These are phyloP conservation scores for Ceratoteleas bidentatus DNA, from an alignment of 1,140 invertebrate genomes.

Conservation along the genomic window DNA sequence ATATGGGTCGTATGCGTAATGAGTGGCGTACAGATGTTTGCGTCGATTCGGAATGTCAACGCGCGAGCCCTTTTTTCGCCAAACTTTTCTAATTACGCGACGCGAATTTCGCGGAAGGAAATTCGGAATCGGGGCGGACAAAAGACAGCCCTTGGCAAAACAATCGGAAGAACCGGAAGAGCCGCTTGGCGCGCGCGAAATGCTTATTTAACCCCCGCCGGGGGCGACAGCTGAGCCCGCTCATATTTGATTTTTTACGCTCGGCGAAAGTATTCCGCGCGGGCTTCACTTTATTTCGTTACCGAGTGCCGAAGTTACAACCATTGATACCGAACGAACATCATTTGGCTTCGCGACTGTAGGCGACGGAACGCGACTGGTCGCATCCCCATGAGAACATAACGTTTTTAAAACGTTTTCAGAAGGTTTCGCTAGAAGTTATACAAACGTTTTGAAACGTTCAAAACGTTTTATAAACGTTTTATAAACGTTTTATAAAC, in stretches of 20 bases:
- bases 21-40: constrained; percentile 51
- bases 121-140: constrained; percentile 19
- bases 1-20: constrained; percentile 58
- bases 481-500: too few relatives aligned
- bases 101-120: constrained; percentile 59
- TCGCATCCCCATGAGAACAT: too few relatives aligned
- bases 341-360: constrained; percentile 9
- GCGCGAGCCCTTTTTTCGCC: constrained; percentile 46
- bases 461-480: too few relatives aligned
- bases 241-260: constrained; percentile 57
- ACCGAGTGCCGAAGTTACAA: constrained; percentile 5
- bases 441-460: too few relatives aligned
- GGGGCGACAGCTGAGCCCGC: constrained; percentile 53
- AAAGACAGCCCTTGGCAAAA: constrained; percentile 26
- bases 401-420: too few relatives aligned
- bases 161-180: constrained; percentile 51
- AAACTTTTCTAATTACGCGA: constrained; percentile 72
- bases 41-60: constrained; percentile 33
- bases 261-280: constrained; percentile 15
- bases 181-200: constrained; percentile 26
- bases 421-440: too few relatives aligned
- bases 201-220: constrained; percentile 40
- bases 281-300: constrained; percentile 29
- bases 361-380: constrained; percentile 24
- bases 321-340: constrained; percentile 24